Evolutionary conservation across 1,140 invertebrate genomes (phyloP).

Genomic region (Phymorhynchus buccinoides): DNA sequence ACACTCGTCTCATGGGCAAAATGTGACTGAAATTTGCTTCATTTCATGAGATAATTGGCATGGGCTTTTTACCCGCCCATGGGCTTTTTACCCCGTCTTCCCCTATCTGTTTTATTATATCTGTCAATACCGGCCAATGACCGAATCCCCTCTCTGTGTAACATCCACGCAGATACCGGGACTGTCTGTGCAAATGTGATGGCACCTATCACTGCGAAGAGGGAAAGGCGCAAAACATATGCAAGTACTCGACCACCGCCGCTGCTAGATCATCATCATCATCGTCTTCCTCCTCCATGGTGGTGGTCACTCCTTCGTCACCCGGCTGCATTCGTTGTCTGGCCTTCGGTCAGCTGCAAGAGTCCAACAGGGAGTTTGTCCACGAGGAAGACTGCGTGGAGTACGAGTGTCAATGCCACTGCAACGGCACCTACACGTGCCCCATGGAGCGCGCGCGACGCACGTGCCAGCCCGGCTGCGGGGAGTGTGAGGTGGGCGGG

Average conservation of each 20-base stretch:
- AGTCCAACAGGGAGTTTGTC: conserved; percentile 47
- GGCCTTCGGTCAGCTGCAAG: conserved; percentile 43
- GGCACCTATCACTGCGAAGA: conserved; percentile 56
- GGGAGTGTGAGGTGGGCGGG: conserved; percentile 47
- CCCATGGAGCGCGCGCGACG: conserved; percentile 51
- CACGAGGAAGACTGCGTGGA: conserved; percentile 57
- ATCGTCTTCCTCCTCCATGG: conserved; percentile 14
- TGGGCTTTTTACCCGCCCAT: no score
- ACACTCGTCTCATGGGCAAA: no score
- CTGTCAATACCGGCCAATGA: no score
- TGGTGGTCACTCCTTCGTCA: neutral
- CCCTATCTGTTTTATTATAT: no score
- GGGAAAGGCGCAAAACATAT: conserved; percentile 49
- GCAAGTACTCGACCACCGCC: conserved; percentile 33
- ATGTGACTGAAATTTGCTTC: no score
- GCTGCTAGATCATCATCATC: neutral
- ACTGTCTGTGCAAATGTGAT: conserved; percentile 57
- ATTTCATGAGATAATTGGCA: no score
- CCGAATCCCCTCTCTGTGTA: no score
- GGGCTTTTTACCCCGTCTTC: no score
- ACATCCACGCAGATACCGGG: conserved; percentile 49
- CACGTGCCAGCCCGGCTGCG: conserved; percentile 51
- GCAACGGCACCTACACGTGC: conserved; percentile 58
- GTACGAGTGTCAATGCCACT: conserved; percentile 59
- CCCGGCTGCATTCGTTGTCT: conserved; percentile 49